Evolutionary conservation across 30 jellyfish, hydroid and myxozoan species (phyloP).

Genomic region (Turritopsis dohrnii): DNA sequence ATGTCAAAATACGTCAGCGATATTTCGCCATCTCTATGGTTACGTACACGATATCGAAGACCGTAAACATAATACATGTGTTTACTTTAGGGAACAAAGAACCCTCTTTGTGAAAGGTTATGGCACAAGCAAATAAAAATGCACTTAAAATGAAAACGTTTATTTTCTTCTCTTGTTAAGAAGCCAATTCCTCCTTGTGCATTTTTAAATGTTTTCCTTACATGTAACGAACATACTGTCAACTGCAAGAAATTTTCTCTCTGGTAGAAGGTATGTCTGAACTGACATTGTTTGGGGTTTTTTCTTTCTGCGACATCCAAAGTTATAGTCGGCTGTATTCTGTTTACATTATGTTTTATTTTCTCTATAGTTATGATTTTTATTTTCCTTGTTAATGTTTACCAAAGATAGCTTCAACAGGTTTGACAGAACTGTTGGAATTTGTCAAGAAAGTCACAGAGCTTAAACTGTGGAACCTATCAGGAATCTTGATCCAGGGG

Average conservation of each 20-base stretch:
- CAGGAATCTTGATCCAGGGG: no score
- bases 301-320: not conserved
- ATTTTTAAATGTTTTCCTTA: not conserved
- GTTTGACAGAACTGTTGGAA: no score
- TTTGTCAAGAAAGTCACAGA: no score
- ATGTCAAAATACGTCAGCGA: constrained; percentile 10
- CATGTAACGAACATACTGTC: not conserved
- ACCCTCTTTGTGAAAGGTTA: not conserved
- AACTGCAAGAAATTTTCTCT: not conserved
- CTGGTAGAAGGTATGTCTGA: not conserved
- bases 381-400: no score
- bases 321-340: no score
- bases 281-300: no score
- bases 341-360: no score
- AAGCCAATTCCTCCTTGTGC: not conserved
- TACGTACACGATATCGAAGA: not conserved
- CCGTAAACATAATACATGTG: not conserved
- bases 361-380: no score
- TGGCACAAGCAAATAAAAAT: not conserved
- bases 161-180: not conserved
- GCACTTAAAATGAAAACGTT: not conserved
- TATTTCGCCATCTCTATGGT: constrained; percentile 9
- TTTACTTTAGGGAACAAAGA: not conserved
- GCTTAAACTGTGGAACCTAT: no score
- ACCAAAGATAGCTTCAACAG: no score